Conservation (phyloP, 2,113 vertebrate genomes). For the Sinocyclocheilus rhinocerous region DNA sequence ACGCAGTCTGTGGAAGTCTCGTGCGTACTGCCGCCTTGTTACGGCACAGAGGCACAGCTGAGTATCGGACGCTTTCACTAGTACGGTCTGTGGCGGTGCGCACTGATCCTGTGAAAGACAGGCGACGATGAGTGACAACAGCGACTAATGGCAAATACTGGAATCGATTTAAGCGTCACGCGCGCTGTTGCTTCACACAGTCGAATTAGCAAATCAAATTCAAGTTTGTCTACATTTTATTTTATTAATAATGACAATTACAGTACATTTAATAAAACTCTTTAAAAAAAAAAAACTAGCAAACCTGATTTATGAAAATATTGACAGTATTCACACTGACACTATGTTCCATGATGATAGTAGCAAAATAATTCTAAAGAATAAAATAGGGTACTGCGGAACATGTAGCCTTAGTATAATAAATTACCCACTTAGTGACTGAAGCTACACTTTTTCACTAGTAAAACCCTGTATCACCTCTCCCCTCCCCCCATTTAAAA, state of each 20-base stretch:
- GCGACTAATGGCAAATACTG: neutral
- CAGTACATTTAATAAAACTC: neutral
- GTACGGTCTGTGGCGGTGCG: neutral
- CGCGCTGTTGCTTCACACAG: neutral
- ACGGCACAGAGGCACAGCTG: conserved; percentile 31
- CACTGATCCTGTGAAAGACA: neutral
- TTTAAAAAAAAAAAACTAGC: neutral
- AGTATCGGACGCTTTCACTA: neutral
- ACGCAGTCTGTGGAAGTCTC: conserved; percentile 28
- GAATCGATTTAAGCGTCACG: neutral
- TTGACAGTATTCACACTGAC: neutral
- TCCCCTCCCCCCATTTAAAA: neutral
- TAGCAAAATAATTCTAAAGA: neutral
- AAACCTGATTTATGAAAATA: neutral
- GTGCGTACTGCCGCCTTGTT: conserved; percentile 23
- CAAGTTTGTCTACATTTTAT: neutral
- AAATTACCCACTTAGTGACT: neutral
- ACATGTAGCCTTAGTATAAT: neutral
- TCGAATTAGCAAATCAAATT: neutral
- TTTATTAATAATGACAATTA: neutral
- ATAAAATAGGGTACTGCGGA: neutral
- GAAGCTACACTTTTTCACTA: neutral
- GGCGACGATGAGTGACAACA: neutral
- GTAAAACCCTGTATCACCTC: neutral
- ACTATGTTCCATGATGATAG: neutral